A percentile compares a stretch with the other conserved stretches of the same genome.
Evolutionary conservation across 2,797 vertebrate genomes (phyloP).

Genomic region (Hippocampus kuda): DNA sequence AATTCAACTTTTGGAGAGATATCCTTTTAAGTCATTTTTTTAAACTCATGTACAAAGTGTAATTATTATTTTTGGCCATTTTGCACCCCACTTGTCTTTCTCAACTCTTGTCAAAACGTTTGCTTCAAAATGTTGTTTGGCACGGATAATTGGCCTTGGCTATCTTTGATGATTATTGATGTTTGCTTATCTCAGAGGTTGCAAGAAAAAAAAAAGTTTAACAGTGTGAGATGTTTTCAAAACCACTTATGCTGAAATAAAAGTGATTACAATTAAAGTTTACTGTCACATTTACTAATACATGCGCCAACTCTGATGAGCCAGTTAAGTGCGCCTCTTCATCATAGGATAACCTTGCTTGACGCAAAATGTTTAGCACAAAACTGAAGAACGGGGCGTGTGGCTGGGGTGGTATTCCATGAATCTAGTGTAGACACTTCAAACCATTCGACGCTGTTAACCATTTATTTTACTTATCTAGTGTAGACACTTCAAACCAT

Average conservation of each 20-base stretch:
- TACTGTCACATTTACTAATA: background rate
- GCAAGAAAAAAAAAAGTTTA: slow-evolving; percentile 48
- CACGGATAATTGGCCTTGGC: slow-evolving; percentile 43
- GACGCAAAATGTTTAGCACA: background rate
- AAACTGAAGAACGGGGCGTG: too few species aligned
- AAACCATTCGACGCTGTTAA: background rate
- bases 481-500: background rate
- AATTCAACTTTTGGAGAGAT: slow-evolving; percentile 16
- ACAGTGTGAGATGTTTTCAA: slow-evolving; percentile 61
- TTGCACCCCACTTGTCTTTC: slow-evolving; percentile 49
- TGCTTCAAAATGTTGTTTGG: slow-evolving; percentile 49
- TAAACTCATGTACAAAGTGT: slow-evolving; percentile 50
- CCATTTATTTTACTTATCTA: background rate
- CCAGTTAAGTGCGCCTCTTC: background rate
- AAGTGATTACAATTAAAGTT: slow-evolving; percentile 51
- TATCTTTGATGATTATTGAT: slow-evolving; percentile 51
- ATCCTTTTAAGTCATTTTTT: slow-evolving; percentile 42
- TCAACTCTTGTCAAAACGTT: slow-evolving; percentile 51
- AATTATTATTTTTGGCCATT: slow-evolving; percentile 45
- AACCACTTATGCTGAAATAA: slow-evolving; percentile 72
- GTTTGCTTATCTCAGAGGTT: slow-evolving; percentile 54
- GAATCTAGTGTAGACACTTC: background rate
- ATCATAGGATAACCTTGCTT: background rate
- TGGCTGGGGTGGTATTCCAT: too few species aligned
- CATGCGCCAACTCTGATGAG: background rate